Evolutionary conservation across 2,113 vertebrate genomes (phyloP), one percentile per base, ranked within the genome.

Genomic region (Eleginops maclovinus): DNA sequence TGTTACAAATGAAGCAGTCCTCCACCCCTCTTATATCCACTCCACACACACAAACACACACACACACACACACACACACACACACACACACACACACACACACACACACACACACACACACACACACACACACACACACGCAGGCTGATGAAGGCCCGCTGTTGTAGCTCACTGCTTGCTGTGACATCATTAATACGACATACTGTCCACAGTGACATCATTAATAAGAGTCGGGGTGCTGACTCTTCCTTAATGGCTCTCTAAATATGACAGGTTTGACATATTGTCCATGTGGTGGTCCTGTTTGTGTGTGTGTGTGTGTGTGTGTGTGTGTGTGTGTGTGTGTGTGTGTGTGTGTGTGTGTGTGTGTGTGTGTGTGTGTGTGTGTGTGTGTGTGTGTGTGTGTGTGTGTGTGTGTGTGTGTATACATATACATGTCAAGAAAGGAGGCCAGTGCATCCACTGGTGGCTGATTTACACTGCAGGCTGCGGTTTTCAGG

Each of bases 131-230:
- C 60, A 55, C 63, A 72, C 61, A 68, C 77, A 55, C 61, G 61
- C 50, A 64, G 75, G 43, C 67, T 76, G 81, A 87, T 77, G 74
- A 84, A 87, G 65, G 43, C 50, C 79, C 21, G 1, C 74, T 69
- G 70, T 76, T 81, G 78, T 87, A 87, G 81, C 84, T 83, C 84
- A 83, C 75, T 68, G 51, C 83, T 80, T 55, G 61, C 86, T 75
- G 88, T 91, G 88, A 91, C 90, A 91, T 92, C 91, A 93, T 93
- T 89, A 91, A 92, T 87, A 89, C 85, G 67, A 90, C 82, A 88
- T 76, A 88, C 81, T 85, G 90, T 88, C 87, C 85, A 83, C 72
- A 67, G 82, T 91, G 89, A 91, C 87, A 91, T 92, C 87, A 91
- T 93, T 91, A 91, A 91, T 88, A 90, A 79, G 81, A 87, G 75